Evolutionary conservation across 1,140 invertebrate genomes (phyloP).

Genomic region (Euura saliciscinereae): DNA sequence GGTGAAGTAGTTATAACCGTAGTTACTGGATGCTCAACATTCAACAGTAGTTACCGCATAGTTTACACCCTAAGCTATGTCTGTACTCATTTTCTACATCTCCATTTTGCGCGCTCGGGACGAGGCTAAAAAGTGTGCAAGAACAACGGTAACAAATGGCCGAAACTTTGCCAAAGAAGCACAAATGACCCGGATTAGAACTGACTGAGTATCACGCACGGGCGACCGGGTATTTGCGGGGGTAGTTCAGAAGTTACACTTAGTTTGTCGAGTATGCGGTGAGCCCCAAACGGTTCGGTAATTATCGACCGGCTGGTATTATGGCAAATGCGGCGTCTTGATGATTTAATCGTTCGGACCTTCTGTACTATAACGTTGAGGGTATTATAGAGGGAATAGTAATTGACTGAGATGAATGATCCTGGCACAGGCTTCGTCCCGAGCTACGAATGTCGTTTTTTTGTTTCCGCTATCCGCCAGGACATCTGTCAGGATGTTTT

Average conservation of each 20-base stretch:
- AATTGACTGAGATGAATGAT: background rate
- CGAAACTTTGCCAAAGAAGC: no score
- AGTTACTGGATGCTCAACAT: background rate
- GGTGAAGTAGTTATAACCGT: background rate
- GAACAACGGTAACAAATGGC: no score
- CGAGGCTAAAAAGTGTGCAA: no score
- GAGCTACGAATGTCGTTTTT: no score
- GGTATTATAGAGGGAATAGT: conserved; percentile 1
- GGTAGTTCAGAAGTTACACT: background rate
- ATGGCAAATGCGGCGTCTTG: background rate
- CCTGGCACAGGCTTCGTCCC: no score
- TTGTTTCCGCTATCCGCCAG: no score
- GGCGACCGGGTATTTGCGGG: background rate
- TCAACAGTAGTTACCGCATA: background rate
- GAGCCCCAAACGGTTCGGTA: background rate
- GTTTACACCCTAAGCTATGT: background rate
- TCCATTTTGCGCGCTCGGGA: no score
- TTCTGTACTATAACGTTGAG: background rate
- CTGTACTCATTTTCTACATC: no score
- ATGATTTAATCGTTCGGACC: conserved; percentile 5
- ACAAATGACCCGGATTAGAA: background rate
- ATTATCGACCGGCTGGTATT: background rate
- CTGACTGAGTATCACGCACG: no score
- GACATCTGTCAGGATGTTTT: no score
- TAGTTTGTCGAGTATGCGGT: background rate